Evolutionary conservation across 1,140 invertebrate genomes (phyloP).

Genomic region (Saccostrea cuccullata): DNA sequence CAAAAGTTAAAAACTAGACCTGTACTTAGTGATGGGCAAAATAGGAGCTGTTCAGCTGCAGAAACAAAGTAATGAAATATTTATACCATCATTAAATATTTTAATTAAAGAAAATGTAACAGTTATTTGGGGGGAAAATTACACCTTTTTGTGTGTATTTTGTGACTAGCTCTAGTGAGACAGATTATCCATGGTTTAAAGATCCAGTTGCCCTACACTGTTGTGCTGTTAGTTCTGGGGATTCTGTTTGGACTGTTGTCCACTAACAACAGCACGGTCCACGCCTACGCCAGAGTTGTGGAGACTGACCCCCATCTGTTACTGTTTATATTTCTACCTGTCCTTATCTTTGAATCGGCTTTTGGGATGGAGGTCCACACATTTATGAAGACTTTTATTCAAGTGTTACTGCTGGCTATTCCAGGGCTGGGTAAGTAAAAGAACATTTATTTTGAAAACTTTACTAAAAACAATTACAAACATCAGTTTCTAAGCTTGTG

Average conservation of each 20-base stretch:
- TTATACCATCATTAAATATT: no score
- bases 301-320: conserved; percentile 77
- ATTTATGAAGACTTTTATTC: conserved; percentile 77
- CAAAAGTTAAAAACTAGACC: no score
- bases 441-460: background rate
- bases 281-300: conserved; percentile 65
- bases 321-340: conserved; percentile 78
- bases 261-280: conserved; percentile 48
- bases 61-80: no score
- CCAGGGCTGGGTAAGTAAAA: conserved; percentile 71
- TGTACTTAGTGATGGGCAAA: no score
- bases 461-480: background rate
- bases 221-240: conserved; percentile 74
- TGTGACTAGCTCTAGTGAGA: conserved; percentile 65
- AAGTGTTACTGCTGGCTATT: conserved; percentile 78
- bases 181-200: conserved; percentile 64
- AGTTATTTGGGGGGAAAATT: no score
- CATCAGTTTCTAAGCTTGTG: background rate
- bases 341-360: conserved; percentile 80
- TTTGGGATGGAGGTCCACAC: conserved; percentile 79
- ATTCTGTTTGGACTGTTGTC: conserved; percentile 69
- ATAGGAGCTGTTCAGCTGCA: no score
- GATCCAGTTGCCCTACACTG: conserved; percentile 74
- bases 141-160: no score
- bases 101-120: no score